Conservation (phyloP, 2,113 vertebrate species). For the Picathartes gymnocephalus region DNA sequence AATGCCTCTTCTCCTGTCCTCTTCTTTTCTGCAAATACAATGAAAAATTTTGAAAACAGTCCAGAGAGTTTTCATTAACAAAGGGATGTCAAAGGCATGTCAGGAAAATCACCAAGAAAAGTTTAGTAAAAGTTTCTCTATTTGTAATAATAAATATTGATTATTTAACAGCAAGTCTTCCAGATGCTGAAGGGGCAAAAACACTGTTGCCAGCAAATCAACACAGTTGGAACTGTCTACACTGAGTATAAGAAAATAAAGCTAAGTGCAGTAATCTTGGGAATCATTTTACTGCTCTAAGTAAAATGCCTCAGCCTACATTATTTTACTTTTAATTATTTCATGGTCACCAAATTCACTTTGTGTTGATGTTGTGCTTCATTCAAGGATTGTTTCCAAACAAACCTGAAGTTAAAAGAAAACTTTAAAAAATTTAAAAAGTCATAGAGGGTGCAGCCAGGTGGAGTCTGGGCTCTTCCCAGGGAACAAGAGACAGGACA, state of each 20-base stretch:
- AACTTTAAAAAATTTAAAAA: background rate
- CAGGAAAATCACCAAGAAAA: background rate
- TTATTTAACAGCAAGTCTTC: slow-evolving; percentile 29
- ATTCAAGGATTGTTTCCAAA: background rate
- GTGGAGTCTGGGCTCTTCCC: background rate
- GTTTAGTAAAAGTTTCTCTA: background rate
- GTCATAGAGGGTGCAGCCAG: background rate
- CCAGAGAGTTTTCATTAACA: background rate
- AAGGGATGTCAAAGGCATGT: background rate
- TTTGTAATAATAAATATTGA: slow-evolving; percentile 42
- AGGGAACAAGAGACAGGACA: background rate
- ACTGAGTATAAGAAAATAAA: background rate
- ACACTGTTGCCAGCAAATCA: background rate
- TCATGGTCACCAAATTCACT: background rate
- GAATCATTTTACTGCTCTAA: background rate
- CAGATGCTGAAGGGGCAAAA: slow-evolving; percentile 37
- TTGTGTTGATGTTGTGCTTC: background rate
- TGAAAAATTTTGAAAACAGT: background rate
- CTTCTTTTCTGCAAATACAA: background rate
- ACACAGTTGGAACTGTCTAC: background rate
- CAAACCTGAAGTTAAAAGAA: background rate
- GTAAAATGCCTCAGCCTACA: background rate
- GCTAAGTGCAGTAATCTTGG: background rate
- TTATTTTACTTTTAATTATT: background rate
- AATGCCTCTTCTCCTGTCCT: background rate